Evolutionary conservation across 2,113 vertebrate genomes (phyloP), one percentile per base, ranked within the genome.

Genomic region (Phalacrocorax pelagicus): DNA sequence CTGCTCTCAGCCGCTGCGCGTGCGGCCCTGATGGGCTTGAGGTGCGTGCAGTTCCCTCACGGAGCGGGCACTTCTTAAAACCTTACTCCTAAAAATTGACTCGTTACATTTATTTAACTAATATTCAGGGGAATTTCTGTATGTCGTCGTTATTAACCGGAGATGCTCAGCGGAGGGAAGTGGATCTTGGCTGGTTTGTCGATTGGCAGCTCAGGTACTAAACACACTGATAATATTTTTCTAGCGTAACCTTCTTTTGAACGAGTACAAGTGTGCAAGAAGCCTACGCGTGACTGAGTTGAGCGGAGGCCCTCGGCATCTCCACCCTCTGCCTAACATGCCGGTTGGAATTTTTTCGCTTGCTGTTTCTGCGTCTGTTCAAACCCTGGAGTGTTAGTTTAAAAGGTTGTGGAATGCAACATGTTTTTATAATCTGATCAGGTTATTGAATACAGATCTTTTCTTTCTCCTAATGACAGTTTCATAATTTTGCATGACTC

Each of bases 371-470:
- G 63, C 2, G 9, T 69, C 90, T 93, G 72, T 71, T 94, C 77
- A 81, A 86, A 79, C 61, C 30, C 75, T 67, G 80, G 69, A 78
- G 65, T 86, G 74, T 92, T 88, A 36, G 72, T 84, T 91, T 81
- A 79, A 91, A 88, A 93, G 86, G 46, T 23, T 67, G 57, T 70
- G 90, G 90, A 86, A 79, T 85, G 86, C 81, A 69, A 61, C 57
- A 65, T 91, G 70, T 61, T 95, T 92, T 81, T 94, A 89, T 91
- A 93, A 94, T 96, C 81, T 29, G 47, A 95, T 87, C 81, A 86
- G 63, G 58, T 95, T 97, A 89, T 94, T 94, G 92, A 91, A 94
- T 57, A 23, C 91, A 95, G 95, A 91, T 57, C 62, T 89, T 82
- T 80, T 81, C 70, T 85, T 84, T 30, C 65, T 87, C 77, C 72